Conservation (phyloP, 1,140 invertebrate species). For the Cepaea nemoralis region DNA sequence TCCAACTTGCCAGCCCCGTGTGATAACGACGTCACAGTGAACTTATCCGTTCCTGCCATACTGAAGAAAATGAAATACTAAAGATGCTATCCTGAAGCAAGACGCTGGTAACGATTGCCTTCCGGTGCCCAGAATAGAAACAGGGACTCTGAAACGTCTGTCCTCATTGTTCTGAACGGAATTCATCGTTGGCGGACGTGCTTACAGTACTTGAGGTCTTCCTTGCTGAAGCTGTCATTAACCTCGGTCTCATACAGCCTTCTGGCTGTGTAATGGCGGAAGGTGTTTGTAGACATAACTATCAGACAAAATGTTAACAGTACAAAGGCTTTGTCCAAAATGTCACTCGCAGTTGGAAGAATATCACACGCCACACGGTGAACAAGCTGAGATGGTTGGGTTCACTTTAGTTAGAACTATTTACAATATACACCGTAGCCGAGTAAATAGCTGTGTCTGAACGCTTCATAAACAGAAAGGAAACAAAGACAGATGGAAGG, state of each 20-base stretch:
- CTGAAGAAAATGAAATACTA: too few relatives aligned
- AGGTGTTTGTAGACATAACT: background rate
- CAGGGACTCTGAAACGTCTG: background rate
- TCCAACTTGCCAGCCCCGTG: too few relatives aligned
- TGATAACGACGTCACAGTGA: too few relatives aligned
- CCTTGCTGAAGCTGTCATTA: background rate
- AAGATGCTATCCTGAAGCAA: too few relatives aligned
- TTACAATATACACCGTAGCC: too few relatives aligned
- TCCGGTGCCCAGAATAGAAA: background rate
- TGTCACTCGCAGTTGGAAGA: background rate
- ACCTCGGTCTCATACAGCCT: background rate
- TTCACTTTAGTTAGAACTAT: too few relatives aligned
- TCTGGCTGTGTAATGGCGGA: background rate
- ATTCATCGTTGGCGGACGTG: slow-evolving; percentile 2
- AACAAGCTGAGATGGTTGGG: too few relatives aligned
- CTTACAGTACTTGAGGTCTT: background rate
- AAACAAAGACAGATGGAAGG: too few relatives aligned
- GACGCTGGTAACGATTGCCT: background rate
- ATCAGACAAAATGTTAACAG: background rate
- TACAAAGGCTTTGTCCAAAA: background rate
- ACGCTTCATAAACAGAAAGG: too few relatives aligned
- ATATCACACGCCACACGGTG: too few relatives aligned
- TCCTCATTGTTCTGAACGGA: background rate
- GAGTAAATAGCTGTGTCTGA: too few relatives aligned
- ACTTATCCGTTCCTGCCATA: too few relatives aligned